phyloP scores from a whole-genome alignment of 1,140 invertebrate species.

The Anoplolepis gracilipes region DNA sequence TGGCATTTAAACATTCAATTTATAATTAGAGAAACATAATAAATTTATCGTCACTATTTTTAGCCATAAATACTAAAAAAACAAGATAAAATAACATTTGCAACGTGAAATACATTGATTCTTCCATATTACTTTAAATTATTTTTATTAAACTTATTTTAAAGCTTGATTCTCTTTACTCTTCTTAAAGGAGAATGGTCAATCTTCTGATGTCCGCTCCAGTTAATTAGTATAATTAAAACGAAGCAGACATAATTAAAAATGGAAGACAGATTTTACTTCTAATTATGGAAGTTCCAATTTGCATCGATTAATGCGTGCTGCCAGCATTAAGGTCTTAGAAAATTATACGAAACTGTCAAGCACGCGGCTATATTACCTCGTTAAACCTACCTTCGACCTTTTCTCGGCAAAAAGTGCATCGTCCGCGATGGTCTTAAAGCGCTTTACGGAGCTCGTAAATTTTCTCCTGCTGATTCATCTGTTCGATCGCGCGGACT shows the following conservation, averaged over 20 bases:
- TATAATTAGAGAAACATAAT: conserved; percentile 37
- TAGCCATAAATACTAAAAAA: background rate
- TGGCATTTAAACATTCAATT: conserved; percentile 20
- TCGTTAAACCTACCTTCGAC: conserved; percentile 56
- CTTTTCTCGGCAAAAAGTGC: conserved; percentile 41
- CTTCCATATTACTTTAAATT: background rate
- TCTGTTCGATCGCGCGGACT: conserved; percentile 34
- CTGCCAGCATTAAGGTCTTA: background rate
- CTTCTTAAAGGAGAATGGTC: background rate
- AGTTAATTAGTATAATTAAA: background rate
- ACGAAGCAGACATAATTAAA: background rate
- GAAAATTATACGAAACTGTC: background rate
- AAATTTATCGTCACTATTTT: background rate
- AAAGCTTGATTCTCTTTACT: background rate
- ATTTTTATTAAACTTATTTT: background rate
- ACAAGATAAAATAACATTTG: background rate
- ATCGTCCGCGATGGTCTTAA: conserved; percentile 50
- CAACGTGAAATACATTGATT: background rate
- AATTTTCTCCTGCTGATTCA: conserved; percentile 67
- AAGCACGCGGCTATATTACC: background rate
- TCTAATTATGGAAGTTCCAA: background rate
- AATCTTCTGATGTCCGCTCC: background rate
- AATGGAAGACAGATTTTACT: background rate
- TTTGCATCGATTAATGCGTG: conserved; percentile 13
- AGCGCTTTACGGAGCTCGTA: conserved; percentile 62